Evolutionary conservation across 2,888 invertebrate genomes (phyloP).

Genomic region (Drosophila peninsularis): DNA sequence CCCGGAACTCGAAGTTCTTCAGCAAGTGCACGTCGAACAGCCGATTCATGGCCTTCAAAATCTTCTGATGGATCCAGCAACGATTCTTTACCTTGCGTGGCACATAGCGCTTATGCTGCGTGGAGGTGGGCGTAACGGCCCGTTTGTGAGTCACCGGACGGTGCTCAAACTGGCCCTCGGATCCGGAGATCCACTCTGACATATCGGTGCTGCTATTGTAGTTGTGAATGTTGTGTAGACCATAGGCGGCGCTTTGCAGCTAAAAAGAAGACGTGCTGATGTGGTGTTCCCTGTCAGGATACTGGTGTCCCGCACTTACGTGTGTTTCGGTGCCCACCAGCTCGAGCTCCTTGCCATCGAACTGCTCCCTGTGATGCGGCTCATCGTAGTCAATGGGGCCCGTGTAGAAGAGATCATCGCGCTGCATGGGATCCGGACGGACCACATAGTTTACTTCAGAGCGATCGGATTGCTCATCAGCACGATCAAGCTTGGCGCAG

Average conservation of each 20-base stretch:
- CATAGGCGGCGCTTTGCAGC: slow-evolving; percentile 57
- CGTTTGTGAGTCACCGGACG: neutral
- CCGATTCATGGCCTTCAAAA: slow-evolving; percentile 50
- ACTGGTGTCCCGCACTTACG: slow-evolving; percentile 33
- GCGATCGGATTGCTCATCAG: neutral
- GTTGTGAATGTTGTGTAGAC: slow-evolving; percentile 52
- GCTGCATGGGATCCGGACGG: slow-evolving; percentile 86
- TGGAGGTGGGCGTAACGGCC: neutral
- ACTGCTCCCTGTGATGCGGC: slow-evolving; percentile 42
- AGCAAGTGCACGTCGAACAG: slow-evolving; percentile 77
- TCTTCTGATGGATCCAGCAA: slow-evolving; percentile 53
- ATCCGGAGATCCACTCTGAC: neutral
- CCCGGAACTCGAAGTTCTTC: slow-evolving; percentile 75
- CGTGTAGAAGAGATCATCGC: slow-evolving; percentile 89
- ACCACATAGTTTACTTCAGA: slow-evolving; percentile 63
- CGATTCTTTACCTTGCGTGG: slow-evolving; percentile 27
- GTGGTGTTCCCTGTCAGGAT: neutral
- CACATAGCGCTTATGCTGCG: slow-evolving; percentile 16
- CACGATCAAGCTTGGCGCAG: neutral
- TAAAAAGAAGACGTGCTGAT: slow-evolving; percentile 5
- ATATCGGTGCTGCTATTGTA: slow-evolving; percentile 27
- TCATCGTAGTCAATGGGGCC: slow-evolving; percentile 62
- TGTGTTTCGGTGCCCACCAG: slow-evolving; percentile 45
- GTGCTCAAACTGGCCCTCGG: neutral
- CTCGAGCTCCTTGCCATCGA: slow-evolving; percentile 57